A percentile compares a stretch with the other conserved stretches of the same genome.
These are phyloP conservation scores for Cephus pulcher DNA, from an alignment of 2,888 invertebrate species.

Conservation along the genomic window DNA sequence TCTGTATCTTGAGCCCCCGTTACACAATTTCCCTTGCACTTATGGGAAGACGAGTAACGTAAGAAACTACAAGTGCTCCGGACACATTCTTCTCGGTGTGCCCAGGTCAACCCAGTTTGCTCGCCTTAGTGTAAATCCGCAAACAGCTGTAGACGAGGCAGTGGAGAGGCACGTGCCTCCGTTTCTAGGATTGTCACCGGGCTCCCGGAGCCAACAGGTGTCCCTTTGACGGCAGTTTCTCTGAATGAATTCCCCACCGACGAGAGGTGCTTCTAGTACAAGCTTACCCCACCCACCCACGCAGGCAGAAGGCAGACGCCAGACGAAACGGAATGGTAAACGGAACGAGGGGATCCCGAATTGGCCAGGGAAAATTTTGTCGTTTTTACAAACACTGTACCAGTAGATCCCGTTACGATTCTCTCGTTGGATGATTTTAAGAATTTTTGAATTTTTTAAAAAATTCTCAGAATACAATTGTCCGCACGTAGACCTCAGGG, in stretches of 20 bases:
- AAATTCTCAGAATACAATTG: not conserved
- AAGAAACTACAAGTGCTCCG: not conserved
- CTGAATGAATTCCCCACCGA: constrained; percentile 66
- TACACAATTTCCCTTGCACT: not conserved
- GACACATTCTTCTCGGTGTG: not conserved
- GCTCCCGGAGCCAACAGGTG: constrained; percentile 63
- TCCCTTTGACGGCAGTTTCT: constrained; percentile 67
- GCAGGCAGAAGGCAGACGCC: constrained; percentile 47
- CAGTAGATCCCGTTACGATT: not conserved
- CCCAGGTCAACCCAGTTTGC: not conserved
- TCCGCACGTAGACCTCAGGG: not conserved
- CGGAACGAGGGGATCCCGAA: constrained; percentile 61
- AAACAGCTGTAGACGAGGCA: not conserved
- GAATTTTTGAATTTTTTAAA: not conserved
- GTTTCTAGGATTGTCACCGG: constrained; percentile 62
- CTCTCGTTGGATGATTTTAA: not conserved
- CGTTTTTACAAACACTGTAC: constrained; percentile 16
- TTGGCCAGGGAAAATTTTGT: constrained; percentile 54
- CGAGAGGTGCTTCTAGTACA: constrained; percentile 56
- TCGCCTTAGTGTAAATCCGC: not conserved
- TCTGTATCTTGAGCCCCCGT: not conserved
- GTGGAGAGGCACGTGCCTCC: constrained; percentile 48
- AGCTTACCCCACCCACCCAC: constrained; percentile 62
- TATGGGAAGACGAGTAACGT: not conserved
- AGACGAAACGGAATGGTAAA: constrained; percentile 66